A percentile compares a stretch with the other conserved stretches of the same genome.
Conservation (phyloP, 2,113 vertebrate species). For the Copsychus sechellarum region DNA sequence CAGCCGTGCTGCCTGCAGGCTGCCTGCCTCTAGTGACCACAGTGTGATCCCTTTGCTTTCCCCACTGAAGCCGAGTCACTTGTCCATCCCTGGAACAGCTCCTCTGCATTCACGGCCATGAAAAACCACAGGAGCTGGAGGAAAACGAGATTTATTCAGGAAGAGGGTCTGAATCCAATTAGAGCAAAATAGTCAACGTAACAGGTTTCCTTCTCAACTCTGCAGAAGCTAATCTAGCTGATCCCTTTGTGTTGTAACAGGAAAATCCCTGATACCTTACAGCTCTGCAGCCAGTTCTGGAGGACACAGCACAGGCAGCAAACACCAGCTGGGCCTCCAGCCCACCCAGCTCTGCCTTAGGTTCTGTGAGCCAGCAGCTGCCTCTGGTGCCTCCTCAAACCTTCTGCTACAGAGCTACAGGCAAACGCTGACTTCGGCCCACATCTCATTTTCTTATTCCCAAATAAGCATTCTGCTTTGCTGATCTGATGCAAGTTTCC, state of each 20-base stretch:
- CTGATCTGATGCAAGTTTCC: slow-evolving; percentile 48
- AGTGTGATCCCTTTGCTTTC: background rate
- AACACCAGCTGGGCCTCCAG: background rate
- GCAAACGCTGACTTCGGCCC: background rate
- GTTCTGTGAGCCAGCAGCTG: background rate
- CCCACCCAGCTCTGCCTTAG: background rate
- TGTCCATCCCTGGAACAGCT: background rate
- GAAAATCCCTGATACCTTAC: background rate
- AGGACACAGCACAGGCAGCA: background rate
- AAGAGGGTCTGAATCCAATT: slow-evolving; percentile 27
- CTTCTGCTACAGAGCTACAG: background rate
- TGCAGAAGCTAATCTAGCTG: slow-evolving; percentile 22
- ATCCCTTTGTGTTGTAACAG: slow-evolving; percentile 24
- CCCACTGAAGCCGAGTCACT: background rate
- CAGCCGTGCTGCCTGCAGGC: background rate
- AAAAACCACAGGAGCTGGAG: background rate
- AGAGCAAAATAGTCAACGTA: slow-evolving; percentile 4
- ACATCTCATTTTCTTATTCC: slow-evolving; percentile 5
- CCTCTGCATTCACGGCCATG: background rate
- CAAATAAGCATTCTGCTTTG: slow-evolving; percentile 46
- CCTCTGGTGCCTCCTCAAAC: background rate
- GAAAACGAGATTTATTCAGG: background rate
- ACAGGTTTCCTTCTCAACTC: slow-evolving; percentile 30
- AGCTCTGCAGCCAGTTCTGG: background rate
- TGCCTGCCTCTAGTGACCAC: background rate